Evolutionary conservation across 2,888 invertebrate genomes (phyloP).

Genomic region (Yponomeuta malinellus): DNA sequence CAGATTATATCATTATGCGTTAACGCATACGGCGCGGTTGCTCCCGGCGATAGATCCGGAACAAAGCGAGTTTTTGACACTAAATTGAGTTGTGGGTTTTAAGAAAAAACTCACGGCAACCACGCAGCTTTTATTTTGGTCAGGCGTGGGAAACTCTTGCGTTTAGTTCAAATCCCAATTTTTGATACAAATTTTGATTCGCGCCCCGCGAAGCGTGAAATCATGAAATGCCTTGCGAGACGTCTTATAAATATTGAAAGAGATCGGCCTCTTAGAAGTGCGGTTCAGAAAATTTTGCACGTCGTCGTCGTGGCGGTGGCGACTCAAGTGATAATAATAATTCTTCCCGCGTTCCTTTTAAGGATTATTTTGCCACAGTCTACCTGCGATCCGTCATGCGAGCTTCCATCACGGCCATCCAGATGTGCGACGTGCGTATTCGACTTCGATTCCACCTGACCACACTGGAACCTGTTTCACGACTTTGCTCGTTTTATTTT

Average conservation of each 20-base stretch:
- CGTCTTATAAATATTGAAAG: background rate
- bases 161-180: background rate
- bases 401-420: constrained; percentile 1
- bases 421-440: constrained; percentile 2
- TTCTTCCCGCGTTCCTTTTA: background rate
- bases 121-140: constrained; percentile 20
- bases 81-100: constrained; percentile 21
- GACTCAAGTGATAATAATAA: background rate
- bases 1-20: constrained; percentile 63
- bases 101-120: constrained; percentile 15
- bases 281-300: background rate
- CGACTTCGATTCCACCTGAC: background rate
- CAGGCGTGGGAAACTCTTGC: constrained; percentile 50
- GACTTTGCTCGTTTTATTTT: background rate
- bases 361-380: background rate
- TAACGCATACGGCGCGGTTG: constrained; percentile 44
- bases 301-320: background rate
- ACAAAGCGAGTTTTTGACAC: constrained; percentile 19
- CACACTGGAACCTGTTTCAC: background rate
- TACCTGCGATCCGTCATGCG: background rate
- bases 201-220: constrained; percentile 18
- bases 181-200: constrained; percentile 29
- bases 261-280: background rate
- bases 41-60: constrained; percentile 53
- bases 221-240: constrained; percentile 1